Percentiles rank a stretch among this genome's conserved stretches.
phyloP scores from a whole-genome alignment of 1,140 invertebrate species.

The Drosophila oshimai region DNA sequence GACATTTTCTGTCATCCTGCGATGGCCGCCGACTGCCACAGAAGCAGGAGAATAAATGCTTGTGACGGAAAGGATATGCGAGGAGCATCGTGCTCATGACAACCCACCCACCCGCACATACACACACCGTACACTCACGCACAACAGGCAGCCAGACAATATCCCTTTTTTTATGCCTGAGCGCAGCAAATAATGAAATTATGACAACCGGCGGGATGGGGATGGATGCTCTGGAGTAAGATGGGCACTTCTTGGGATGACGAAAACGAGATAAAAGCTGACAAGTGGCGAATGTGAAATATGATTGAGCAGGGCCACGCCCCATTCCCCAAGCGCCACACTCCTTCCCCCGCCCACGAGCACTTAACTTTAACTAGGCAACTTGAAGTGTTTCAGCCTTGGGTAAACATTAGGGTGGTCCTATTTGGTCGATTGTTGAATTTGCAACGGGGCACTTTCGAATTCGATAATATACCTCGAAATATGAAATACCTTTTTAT shows the following conservation, averaged over 20 bases:
- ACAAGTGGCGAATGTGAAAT: conserved; percentile 67
- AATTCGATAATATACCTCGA: too few species aligned
- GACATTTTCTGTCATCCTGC: conserved; percentile 43
- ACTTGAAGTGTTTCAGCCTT: conserved; percentile 65
- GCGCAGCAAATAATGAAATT: conserved; percentile 76
- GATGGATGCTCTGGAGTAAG: conserved; percentile 7
- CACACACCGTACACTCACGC: conserved; percentile 14
- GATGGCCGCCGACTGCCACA: conserved; percentile 39
- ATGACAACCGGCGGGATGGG: conserved; percentile 34
- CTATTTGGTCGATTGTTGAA: too few species aligned
- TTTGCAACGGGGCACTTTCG: too few species aligned
- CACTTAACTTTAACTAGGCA: conserved; percentile 43
- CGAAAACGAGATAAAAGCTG: conserved; percentile 54
- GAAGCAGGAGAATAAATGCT: conserved; percentile 39
- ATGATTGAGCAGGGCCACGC: conserved; percentile 49
- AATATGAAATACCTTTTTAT: too few species aligned
- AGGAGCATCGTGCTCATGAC: conserved; percentile 42
- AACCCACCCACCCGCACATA: conserved; percentile 12
- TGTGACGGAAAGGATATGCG: conserved; percentile 29
- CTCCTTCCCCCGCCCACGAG: conserved; percentile 2
- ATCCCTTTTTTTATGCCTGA: conserved; percentile 77
- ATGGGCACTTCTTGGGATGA: conserved; percentile 41
- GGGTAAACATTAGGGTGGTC: too few species aligned
- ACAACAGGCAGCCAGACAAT: conserved; percentile 42
- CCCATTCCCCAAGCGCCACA: background rate